Base-by-base conservation (phyloP, 2,797 vertebrate genomes). In the Syngnathus rostellatus region DNA sequence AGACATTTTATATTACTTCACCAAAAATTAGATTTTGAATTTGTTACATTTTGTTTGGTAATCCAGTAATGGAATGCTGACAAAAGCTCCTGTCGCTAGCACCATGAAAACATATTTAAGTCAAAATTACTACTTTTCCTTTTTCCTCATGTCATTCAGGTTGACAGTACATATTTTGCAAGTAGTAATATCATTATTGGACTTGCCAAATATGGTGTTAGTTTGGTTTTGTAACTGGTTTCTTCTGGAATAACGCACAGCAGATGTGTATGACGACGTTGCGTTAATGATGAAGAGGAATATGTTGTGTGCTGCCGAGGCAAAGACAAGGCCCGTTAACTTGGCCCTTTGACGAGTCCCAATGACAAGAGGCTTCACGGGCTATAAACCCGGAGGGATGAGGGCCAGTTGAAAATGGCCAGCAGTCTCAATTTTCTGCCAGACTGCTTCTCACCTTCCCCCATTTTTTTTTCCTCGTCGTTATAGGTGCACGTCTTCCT, bases 361-460 rank as follows among this genome's bases (percentile, higher is more conserved):
- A 88, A 87, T 89, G 87, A 88, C 86, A 83, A 86, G 76, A 89
- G 88, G 81, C 87, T 89, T 90, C 86, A 88, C 68, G 85, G 86
- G 81, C 85, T 85, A 90, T 91, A 89, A 90, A 91, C 78, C 77
- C 74, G 80, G 83, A 85, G 83, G 83, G 87, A 87, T 87, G 88
- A 83, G 82, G 82, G 80, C 79, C 79, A 82, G 74, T 76, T 66
- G 79, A 87, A 87, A 88, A 89, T 86, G 83, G 81, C 85, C 77
- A 77, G 86, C 85, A 75, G 80, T 88, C 88, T 87, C 88, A 89
- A 90, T 90, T 90, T 90, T 89, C 88, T 89, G 85, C 84, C 84
- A 90, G 82, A 75, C 85, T 89, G 88, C 85, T 70, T 83, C 71
- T 79, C 65, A 45, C 77, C 68, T 72, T 77, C 69, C 66, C 68